Percentiles rank a stretch among this genome's conserved stretches.
phyloP scores from a whole-genome alignment of 2,113 vertebrate genomes.

The Oncorhynchus gorbuscha region DNA sequence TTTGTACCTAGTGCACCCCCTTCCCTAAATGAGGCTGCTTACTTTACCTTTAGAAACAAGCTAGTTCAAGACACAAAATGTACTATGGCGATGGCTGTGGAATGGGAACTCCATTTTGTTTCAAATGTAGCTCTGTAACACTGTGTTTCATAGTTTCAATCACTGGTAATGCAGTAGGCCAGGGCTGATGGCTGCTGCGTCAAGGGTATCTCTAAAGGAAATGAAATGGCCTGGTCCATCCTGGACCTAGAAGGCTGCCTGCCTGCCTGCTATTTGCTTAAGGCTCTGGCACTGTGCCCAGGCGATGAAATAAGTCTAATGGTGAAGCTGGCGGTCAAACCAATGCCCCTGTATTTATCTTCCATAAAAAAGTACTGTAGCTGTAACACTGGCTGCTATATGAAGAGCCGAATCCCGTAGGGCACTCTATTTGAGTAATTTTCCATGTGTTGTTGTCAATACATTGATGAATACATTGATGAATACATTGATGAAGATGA shows the following conservation, averaged over 20 bases:
- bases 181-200: conserved; percentile 28
- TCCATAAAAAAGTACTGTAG: conserved; percentile 31
- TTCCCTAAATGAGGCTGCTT: neutral
- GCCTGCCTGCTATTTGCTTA: conserved; percentile 25
- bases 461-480: too few relatives aligned
- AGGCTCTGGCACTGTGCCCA: conserved; percentile 57
- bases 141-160: conserved; percentile 31
- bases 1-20: too few relatives aligned
- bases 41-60: neutral
- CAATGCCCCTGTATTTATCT: conserved; percentile 35
- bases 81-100: neutral
- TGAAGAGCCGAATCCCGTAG: neutral
- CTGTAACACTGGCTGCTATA: too few relatives aligned
- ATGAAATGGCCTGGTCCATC: conserved; percentile 24
- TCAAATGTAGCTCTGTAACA: conserved; percentile 45
- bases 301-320: conserved; percentile 68
- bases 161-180: conserved; percentile 35
- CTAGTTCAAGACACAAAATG: too few relatives aligned
- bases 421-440: too few relatives aligned
- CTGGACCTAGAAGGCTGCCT: conserved; percentile 2
- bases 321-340: conserved; percentile 50
- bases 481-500: too few relatives aligned
- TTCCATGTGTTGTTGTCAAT: too few relatives aligned
- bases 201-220: conserved; percentile 57
- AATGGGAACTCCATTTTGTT: too few relatives aligned